These are phyloP conservation scores for Bradypodion pumilum DNA, from an alignment of 2,797 vertebrate species.

Conservation along the genomic window DNA sequence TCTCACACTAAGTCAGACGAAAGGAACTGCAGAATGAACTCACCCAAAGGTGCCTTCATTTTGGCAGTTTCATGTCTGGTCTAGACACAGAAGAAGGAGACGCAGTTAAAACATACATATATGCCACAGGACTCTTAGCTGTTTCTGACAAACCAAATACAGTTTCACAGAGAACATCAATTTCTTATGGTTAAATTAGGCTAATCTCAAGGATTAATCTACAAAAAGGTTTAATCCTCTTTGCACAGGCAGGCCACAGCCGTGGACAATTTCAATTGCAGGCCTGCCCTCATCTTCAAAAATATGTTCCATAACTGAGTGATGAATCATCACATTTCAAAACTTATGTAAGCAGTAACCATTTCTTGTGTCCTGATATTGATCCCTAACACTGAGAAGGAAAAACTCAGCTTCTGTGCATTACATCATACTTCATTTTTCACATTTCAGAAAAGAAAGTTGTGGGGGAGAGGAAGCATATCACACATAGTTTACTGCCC, in stretches of 20 bases:
- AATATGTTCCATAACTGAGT: not conserved
- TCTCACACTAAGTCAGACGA: no score
- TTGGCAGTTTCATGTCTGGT: no score
- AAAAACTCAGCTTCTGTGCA: not conserved
- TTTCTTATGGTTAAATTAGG: not conserved
- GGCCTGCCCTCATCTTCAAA: not conserved
- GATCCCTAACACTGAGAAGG: not conserved
- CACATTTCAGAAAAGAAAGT: not conserved
- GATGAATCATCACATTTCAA: not conserved
- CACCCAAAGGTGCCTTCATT: no score
- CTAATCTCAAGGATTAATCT: not conserved
- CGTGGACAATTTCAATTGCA: not conserved
- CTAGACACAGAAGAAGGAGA: no score
- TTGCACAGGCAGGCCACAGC: not conserved
- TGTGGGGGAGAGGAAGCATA: no score
- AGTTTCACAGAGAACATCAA: not conserved
- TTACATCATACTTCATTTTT: not conserved
- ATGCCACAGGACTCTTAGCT: not conserved
- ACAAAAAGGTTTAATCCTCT: constrained; percentile 1
- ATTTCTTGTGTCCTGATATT: not conserved
- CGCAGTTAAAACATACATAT: not conserved
- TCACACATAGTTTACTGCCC: not conserved
- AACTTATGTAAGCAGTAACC: not conserved
- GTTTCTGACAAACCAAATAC: not conserved
- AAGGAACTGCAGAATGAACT: no score